These are phyloP conservation scores for Patiria pectinifera DNA, from an alignment of 53 echinoderm and acorn worm genomes.

Conservation along the genomic window DNA sequence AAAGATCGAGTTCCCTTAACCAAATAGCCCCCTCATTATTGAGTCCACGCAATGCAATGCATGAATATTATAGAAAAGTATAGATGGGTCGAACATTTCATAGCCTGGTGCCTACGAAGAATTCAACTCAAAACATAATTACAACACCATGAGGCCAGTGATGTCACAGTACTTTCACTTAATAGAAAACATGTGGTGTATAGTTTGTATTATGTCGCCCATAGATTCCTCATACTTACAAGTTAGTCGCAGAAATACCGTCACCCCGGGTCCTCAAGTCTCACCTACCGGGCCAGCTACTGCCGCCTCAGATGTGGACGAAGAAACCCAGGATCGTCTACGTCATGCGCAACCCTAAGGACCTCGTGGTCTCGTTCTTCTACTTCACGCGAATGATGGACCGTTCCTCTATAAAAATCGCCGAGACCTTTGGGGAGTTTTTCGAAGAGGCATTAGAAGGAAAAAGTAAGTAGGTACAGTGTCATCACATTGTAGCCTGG, in stretches of 20 bases:
- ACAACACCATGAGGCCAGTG: too few relatives aligned
- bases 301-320: slow-evolving; percentile 50
- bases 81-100: too few relatives aligned
- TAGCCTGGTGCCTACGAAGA: too few relatives aligned
- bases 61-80: too few relatives aligned
- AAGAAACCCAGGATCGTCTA: slow-evolving; percentile 56
- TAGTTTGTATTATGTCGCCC: too few relatives aligned
- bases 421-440: background rate
- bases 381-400: slow-evolving; percentile 17
- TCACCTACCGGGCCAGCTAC: slow-evolving; percentile 47
- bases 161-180: too few relatives aligned
- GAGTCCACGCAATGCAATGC: too few relatives aligned
- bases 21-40: too few relatives aligned
- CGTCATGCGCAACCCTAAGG: slow-evolving; percentile 61
- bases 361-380: slow-evolving; percentile 41
- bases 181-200: too few relatives aligned
- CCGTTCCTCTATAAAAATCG: background rate
- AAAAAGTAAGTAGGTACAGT: background rate
- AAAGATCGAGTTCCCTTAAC: too few relatives aligned
- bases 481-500: background rate
- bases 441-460: background rate
- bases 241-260: slow-evolving; percentile 20
- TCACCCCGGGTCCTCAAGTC: slow-evolving; percentile 56
- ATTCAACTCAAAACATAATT: too few relatives aligned
- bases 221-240: slow-evolving; percentile 17